A percentile compares a stretch with the other conserved stretches of the same genome.
Evolutionary conservation across 2,888 invertebrate genomes (phyloP).

Genomic region (Lasioglossum vierecki): DNA sequence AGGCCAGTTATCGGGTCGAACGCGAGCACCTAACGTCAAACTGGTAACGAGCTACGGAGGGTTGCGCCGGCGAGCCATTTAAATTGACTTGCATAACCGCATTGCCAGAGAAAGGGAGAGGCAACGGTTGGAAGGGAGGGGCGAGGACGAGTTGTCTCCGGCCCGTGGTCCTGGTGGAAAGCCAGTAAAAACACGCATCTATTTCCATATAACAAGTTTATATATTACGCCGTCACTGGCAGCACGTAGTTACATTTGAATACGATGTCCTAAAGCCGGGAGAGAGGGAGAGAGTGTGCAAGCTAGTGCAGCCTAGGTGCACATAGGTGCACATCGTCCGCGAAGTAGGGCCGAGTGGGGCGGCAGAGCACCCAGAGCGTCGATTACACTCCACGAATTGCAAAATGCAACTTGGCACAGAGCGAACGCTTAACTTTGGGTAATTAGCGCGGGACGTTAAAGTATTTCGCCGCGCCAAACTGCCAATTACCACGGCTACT

Average conservation of each 20-base stretch:
- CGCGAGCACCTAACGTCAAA: slow-evolving; percentile 62
- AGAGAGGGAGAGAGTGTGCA: slow-evolving; percentile 50
- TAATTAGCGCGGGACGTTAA: slow-evolving; percentile 65
- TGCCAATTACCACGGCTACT: slow-evolving; percentile 57
- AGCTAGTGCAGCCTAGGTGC: slow-evolving; percentile 26
- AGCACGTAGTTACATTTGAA: slow-evolving; percentile 83
- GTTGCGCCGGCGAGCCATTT: slow-evolving; percentile 73
- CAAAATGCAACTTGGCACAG: slow-evolving; percentile 69
- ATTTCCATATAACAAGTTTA: slow-evolving; percentile 84
- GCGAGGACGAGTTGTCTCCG: slow-evolving; percentile 25
- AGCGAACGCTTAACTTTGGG: slow-evolving; percentile 60
- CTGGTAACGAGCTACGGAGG: slow-evolving; percentile 68
- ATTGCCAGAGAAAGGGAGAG: slow-evolving; percentile 50
- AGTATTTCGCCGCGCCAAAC: slow-evolving; percentile 59
- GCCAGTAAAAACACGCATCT: slow-evolving; percentile 83
- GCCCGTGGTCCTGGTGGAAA: slow-evolving; percentile 73
- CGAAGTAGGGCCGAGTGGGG: slow-evolving; percentile 61
- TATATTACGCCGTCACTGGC: slow-evolving; percentile 83
- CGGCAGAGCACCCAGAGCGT: slow-evolving; percentile 49
- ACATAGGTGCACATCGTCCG: slow-evolving; percentile 67
- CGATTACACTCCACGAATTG: slow-evolving; percentile 68
- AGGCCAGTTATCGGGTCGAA: slow-evolving; percentile 61
- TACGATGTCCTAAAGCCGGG: slow-evolving; percentile 78
- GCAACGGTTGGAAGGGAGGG: background rate
- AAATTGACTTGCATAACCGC: slow-evolving; percentile 82